A percentile compares a stretch with the other conserved stretches of the same genome.
phyloP scores from a whole-genome alignment of 2,797 vertebrate species.

The Rhynchotus rufescens region DNA sequence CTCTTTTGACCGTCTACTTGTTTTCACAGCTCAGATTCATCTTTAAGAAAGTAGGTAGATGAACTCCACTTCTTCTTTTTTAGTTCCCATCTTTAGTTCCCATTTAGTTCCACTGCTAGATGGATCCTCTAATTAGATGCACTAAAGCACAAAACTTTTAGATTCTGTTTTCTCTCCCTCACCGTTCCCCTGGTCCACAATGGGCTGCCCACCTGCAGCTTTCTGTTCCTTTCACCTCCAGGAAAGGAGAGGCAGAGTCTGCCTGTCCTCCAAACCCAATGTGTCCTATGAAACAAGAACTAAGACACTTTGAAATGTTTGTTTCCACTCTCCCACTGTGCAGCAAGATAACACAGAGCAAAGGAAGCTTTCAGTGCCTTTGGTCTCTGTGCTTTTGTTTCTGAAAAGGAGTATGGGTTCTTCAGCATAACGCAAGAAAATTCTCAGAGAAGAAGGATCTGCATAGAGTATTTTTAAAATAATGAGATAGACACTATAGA shows the following conservation, averaged over 20 bases:
- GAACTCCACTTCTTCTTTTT: not conserved
- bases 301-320: slow-evolving; percentile 8
- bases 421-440: slow-evolving; percentile 2
- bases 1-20: not conserved
- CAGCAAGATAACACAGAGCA: slow-evolving; percentile 9
- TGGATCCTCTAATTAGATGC: too few relatives aligned
- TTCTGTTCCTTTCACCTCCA: slow-evolving; percentile 15
- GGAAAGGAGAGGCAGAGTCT: slow-evolving; percentile 21
- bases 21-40: not conserved
- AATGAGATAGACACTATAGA: not conserved
- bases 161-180: not conserved
- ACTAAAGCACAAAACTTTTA: not conserved
- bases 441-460: not conserved
- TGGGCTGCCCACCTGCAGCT: slow-evolving; percentile 23
- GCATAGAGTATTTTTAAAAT: not conserved
- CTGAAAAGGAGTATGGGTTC: slow-evolving; percentile 7
- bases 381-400: slow-evolving; percentile 39
- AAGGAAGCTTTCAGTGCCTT: slow-evolving; percentile 21
- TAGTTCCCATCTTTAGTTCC: not conserved
- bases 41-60: not conserved
- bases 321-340: slow-evolving; percentile 40
- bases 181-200: not conserved
- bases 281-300: slow-evolving; percentile 1
- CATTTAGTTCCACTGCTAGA: not conserved
- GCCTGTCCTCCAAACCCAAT: not conserved